Conservation (phyloP, 1,140 invertebrate species). For the Chironomus striatipennis region DNA sequence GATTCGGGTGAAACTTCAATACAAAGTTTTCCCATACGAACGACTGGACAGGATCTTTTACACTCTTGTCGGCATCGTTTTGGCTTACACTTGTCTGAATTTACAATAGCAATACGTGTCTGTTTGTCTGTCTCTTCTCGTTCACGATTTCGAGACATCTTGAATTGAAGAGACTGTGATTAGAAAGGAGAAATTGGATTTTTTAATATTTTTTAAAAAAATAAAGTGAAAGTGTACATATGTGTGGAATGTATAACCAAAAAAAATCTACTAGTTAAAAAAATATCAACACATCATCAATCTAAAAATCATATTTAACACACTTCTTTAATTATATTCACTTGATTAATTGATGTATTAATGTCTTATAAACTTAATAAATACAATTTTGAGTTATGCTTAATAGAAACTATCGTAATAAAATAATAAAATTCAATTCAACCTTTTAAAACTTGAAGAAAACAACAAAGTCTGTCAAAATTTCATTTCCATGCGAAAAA, state of each 20-base stretch:
- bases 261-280: too few species aligned
- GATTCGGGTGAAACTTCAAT: slow-evolving; percentile 97
- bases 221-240: neutral
- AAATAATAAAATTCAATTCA: too few species aligned
- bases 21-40: slow-evolving; percentile 97
- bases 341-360: too few species aligned
- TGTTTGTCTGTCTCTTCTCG: slow-evolving; percentile 81
- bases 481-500: too few species aligned
- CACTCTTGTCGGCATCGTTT: slow-evolving; percentile 98
- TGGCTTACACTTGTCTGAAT: slow-evolving; percentile 96
- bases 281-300: neutral
- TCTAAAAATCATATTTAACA: neutral
- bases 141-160: slow-evolving; percentile 65
- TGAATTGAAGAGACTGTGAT: slow-evolving; percentile 27
- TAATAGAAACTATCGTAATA: too few species aligned
- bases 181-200: slow-evolving; percentile 24
- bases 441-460: too few species aligned
- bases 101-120: slow-evolving; percentile 97
- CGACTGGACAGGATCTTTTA: slow-evolving; percentile 97
- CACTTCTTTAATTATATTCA: too few species aligned
- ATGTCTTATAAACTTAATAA: too few species aligned
- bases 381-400: too few species aligned
- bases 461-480: too few species aligned
- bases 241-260: too few species aligned
- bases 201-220: neutral